Conservation (phyloP, 2,113 vertebrate genomes). For the Hoplias malabaricus region DNA sequence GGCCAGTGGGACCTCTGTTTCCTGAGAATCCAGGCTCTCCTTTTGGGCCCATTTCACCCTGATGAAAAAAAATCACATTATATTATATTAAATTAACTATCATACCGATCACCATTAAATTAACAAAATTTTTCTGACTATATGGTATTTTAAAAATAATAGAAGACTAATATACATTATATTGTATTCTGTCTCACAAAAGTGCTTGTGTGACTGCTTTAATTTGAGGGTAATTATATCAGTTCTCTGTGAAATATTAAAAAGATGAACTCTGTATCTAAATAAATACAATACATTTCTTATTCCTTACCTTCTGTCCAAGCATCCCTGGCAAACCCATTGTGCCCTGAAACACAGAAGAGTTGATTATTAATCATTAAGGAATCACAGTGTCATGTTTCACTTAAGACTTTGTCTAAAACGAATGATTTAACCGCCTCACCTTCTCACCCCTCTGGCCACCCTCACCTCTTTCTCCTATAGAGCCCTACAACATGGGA, state of each 20-base stretch:
- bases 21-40: conserved; percentile 89
- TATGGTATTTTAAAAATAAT: no score
- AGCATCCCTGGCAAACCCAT: conserved; percentile 95
- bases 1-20: conserved; percentile 91
- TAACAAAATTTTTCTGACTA: neutral
- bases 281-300: neutral
- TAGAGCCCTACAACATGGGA: conserved; percentile 78
- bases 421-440: conserved; percentile 24
- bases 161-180: no score
- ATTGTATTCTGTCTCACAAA: no score
- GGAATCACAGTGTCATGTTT: neutral
- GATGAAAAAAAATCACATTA: neutral
- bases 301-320: conserved; percentile 87
- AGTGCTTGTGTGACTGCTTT: no score
- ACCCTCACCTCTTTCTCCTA: conserved; percentile 83
- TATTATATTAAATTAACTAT: no score
- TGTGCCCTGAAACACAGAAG: conserved; percentile 77
- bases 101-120: no score
- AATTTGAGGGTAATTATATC: no score
- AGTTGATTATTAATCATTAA: neutral
- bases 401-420: neutral
- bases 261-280: no score
- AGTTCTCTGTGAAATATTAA: no score
- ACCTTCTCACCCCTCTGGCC: conserved; percentile 94
- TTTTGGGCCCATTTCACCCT: conserved; percentile 99